These are phyloP conservation scores for Eupithecia subumbrata DNA, from an alignment of 2,888 invertebrate species.

Conservation along the genomic window DNA sequence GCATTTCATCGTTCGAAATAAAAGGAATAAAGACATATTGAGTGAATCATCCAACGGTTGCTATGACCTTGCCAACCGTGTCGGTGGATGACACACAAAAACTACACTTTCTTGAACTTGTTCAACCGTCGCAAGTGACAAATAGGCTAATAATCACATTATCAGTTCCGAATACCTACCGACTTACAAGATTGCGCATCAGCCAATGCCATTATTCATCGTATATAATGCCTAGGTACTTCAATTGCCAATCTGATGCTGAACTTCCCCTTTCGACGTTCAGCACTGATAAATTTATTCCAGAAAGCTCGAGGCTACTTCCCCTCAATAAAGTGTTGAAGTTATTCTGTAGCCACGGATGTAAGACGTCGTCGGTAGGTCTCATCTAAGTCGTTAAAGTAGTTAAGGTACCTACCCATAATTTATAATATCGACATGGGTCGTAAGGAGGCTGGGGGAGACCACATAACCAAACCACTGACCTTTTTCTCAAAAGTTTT, in stretches of 20 bases:
- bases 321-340: background rate
- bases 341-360: background rate
- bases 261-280: background rate
- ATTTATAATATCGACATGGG: background rate
- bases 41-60: constrained; percentile 60
- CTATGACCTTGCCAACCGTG: constrained; percentile 57
- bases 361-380: background rate
- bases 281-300: background rate
- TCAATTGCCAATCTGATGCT: background rate
- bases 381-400: background rate
- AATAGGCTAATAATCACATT: background rate
- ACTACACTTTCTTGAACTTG: constrained; percentile 57
- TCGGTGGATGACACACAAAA: constrained; percentile 58
- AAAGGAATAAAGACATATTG: constrained; percentile 43
- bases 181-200: background rate
- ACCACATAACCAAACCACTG: background rate
- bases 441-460: background rate
- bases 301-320: background rate
- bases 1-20: constrained; percentile 50
- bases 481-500: background rate
- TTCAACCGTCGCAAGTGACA: constrained; percentile 55
- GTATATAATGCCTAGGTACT: background rate
- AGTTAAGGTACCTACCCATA: background rate
- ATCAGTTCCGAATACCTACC: background rate
- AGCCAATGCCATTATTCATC: background rate